Conservation (phyloP, 2,888 invertebrate species). For the Morpho deidamia region DNA sequence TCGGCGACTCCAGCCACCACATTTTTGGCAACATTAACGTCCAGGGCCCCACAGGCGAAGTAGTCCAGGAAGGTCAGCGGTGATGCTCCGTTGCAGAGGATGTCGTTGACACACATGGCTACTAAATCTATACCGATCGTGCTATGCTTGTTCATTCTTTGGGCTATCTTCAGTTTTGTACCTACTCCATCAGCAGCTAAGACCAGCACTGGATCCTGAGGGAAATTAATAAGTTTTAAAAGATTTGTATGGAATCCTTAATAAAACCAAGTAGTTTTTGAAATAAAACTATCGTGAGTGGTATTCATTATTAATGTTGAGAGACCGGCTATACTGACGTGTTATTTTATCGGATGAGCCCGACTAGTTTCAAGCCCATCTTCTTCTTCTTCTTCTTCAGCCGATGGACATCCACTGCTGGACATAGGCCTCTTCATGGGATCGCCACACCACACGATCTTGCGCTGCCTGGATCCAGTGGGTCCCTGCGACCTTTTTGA, state of each 20-base stretch:
- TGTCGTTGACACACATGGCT: constrained; percentile 99
- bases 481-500: no score
- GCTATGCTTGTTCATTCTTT: constrained; percentile 84
- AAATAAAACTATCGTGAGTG: no score
- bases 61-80: constrained; percentile 98
- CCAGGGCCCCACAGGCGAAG: constrained; percentile 92
- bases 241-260: no score
- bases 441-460: no score
- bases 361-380: no score
- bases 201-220: constrained; percentile 90
- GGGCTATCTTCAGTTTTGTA: constrained; percentile 96
- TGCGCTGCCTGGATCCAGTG: no score
- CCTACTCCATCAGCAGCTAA: constrained; percentile 99
- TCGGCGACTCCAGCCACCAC: constrained; percentile 90
- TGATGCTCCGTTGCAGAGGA: constrained; percentile 96
- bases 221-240: neutral
- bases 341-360: no score
- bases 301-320: no score
- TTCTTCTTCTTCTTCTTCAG: no score
- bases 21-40: constrained; percentile 81
- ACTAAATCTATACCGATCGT: constrained; percentile 97
- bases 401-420: no score
- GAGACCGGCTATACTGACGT: no score
- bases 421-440: no score
- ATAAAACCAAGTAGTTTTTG: neutral